Base-by-base conservation (phyloP, 2,113 vertebrate genomes). In the Cavia porcellus region DNA sequence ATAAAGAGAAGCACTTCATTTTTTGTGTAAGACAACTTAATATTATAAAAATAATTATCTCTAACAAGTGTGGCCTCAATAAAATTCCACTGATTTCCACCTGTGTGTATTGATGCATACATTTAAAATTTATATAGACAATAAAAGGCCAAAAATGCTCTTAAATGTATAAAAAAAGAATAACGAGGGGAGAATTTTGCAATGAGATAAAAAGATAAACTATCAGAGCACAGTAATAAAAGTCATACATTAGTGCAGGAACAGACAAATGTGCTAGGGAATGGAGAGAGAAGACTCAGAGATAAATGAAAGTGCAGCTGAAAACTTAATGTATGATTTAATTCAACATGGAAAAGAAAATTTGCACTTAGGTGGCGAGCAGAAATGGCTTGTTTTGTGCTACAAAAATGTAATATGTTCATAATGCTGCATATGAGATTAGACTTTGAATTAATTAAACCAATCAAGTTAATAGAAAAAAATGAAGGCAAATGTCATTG, bases 41-140 rank as follows among this genome's bases (percentile, higher is more conserved):
- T 72, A 38, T n/a, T 90, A 57, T 62, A 72, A 95, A 87, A 93
- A 45, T 17, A 92, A 52, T 14, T 94, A 24, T n/a, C 82, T 19
- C 11, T 90, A 72, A 90, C 84, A 91, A 96, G 86, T 57, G 1
- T 62, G 94, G 68, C 87, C 92, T 70, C 30, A 72, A 62, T 38
- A 25, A 0, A 94, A 74, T 57, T 2, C 6, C 20, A 80, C 74
- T 50, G 83, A 70, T 79, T 97, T 92, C 50, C 15, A 92, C 59
- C 3, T 64, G 64, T 7, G 30, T 92, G 13, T 86, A 95, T 92
- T 62, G 24, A 85, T 62, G 90, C 95, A 92, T 72, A 42, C 15
- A 59, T 9, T 64, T 86, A 87, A 72, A 70, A 70, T 70, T 70
- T 55, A 50, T 30, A 72, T n/a, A 82, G 32, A 75, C 61, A 82